These are phyloP conservation scores for Ochotona curzoniae DNA, from an alignment of 2,113 vertebrate genomes.

Conservation along the genomic window DNA sequence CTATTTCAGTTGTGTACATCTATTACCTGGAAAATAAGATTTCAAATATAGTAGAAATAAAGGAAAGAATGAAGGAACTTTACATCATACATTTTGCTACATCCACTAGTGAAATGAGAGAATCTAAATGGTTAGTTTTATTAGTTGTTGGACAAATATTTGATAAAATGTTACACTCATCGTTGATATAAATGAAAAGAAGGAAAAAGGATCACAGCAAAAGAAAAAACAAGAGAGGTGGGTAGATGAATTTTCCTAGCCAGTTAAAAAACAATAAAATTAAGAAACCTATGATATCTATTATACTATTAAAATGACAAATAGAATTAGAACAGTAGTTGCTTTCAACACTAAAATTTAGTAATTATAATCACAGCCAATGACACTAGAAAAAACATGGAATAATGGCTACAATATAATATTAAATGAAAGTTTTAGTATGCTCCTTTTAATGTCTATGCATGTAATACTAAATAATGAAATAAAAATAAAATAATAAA, in stretches of 20 bases:
- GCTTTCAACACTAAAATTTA: slow-evolving; percentile 12
- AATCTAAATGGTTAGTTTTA: background rate
- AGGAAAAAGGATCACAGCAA: background rate
- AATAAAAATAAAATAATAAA: background rate
- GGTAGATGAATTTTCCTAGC: background rate
- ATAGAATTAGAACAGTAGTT: background rate
- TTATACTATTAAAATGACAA: background rate
- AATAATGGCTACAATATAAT: slow-evolving; percentile 1
- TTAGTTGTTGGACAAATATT: background rate
- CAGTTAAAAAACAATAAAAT: background rate
- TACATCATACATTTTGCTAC: background rate
- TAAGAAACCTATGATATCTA: background rate
- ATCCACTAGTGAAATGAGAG: background rate
- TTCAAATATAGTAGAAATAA: background rate
- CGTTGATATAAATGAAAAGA: slow-evolving; percentile 6
- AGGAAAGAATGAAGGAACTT: background rate
- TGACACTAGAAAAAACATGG: slow-evolving; percentile 7
- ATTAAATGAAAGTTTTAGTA: background rate
- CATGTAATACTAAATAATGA: background rate
- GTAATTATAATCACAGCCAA: background rate
- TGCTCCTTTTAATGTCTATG: background rate
- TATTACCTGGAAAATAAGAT: background rate
- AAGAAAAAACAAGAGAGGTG: background rate
- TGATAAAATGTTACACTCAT: background rate
- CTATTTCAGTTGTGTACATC: background rate